These are phyloP conservation scores for Leptatherina wallacei DNA, from an alignment of 2,797 vertebrate species.

Conservation along the genomic window DNA sequence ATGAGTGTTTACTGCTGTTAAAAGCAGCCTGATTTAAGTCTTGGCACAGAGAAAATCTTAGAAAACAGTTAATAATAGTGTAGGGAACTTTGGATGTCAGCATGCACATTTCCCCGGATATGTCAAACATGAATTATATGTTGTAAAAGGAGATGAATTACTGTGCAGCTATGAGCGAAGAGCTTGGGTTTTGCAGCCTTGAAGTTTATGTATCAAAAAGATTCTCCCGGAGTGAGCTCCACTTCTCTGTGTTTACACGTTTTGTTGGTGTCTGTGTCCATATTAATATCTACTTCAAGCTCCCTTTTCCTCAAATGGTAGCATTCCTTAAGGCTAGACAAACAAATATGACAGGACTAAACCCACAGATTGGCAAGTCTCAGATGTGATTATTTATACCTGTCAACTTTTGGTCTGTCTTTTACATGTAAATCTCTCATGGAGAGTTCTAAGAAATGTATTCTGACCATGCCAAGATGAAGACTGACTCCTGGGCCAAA, in stretches of 20 bases:
- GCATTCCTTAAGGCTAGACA: conserved; percentile 67
- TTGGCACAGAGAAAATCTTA: conserved; percentile 53
- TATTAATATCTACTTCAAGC: conserved; percentile 48
- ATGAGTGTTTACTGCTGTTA: conserved; percentile 66
- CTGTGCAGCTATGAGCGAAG: conserved; percentile 48
- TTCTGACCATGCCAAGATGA: conserved; percentile 53
- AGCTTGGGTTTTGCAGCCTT: conserved; percentile 47
- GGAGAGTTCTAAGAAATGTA: conserved; percentile 59
- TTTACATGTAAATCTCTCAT: conserved; percentile 56
- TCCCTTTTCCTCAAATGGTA: conserved; percentile 33
- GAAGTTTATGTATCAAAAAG: conserved; percentile 37
- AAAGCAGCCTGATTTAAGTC: conserved; percentile 57
- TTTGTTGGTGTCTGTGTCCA: conserved; percentile 54
- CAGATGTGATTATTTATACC: conserved; percentile 65
- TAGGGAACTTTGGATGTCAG: conserved; percentile 55
- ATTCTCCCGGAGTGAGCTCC: conserved; percentile 38
- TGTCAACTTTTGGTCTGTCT: conserved; percentile 61
- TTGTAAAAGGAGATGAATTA: conserved; percentile 72
- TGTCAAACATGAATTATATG: conserved; percentile 77
- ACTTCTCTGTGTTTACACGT: conserved; percentile 32
- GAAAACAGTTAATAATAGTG: conserved; percentile 72
- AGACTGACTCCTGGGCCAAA: conserved; percentile 60
- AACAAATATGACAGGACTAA: conserved; percentile 70
- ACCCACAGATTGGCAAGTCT: conserved; percentile 48
- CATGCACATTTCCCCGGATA: conserved; percentile 72